Evolutionary conservation across 1,140 invertebrate species (phyloP).

Genomic region (Ylistrum balloti): DNA sequence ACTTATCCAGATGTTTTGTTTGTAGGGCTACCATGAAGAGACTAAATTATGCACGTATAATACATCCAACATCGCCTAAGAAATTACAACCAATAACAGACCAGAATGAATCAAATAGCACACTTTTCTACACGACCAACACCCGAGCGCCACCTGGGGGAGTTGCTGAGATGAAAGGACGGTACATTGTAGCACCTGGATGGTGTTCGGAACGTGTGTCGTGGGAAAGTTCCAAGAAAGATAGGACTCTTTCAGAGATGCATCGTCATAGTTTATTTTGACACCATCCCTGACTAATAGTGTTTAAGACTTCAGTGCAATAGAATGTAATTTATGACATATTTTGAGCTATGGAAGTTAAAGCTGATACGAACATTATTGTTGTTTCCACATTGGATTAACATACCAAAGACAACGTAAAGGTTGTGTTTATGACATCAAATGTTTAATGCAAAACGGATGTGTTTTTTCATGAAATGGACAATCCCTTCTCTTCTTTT

Average conservation of each 20-base stretch:
- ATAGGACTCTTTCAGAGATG: slow-evolving; percentile 25
- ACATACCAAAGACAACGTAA: too few species aligned
- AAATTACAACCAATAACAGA: background rate
- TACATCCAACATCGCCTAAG: background rate
- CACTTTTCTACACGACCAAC: background rate
- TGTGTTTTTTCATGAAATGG: too few species aligned
- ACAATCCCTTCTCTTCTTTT: too few species aligned
- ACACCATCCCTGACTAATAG: too few species aligned
- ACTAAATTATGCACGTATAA: background rate
- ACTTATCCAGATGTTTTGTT: background rate
- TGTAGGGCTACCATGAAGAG: background rate
- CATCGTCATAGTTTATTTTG: background rate
- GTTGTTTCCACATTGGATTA: too few species aligned
- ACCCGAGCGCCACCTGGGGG: background rate
- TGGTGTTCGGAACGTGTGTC: background rate
- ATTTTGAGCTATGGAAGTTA: too few species aligned
- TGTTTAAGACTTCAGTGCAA: background rate
- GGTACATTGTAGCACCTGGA: background rate
- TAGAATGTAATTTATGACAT: too few species aligned
- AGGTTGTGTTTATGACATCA: too few species aligned
- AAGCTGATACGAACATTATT: too few species aligned
- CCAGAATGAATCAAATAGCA: background rate
- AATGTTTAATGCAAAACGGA: too few species aligned
- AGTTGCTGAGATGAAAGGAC: background rate
- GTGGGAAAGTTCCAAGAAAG: background rate